Evolutionary conservation across 2,888 invertebrate genomes (phyloP).

Genomic region (Megalurothrips usitatus): DNA sequence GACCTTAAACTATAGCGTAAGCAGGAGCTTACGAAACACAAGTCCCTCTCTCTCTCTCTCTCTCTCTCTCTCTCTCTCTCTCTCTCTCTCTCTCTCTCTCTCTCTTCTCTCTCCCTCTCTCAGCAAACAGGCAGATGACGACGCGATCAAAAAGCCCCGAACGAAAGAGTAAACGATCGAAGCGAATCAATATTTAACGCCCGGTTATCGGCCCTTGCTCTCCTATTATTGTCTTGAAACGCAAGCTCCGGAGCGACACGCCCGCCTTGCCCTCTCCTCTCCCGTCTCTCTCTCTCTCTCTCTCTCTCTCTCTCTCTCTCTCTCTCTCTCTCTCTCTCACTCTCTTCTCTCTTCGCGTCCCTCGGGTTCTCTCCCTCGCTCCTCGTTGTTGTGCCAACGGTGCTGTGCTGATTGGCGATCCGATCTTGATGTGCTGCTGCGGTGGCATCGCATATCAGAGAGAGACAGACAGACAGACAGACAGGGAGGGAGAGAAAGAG

Average conservation of each 20-base stretch:
- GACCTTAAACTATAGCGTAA: slow-evolving; percentile 20
- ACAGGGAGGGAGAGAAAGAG: neutral
- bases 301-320: no score
- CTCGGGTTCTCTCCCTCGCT: no score
- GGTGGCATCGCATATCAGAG: slow-evolving; percentile 1
- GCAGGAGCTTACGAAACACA: neutral
- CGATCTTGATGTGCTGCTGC: slow-evolving; percentile 6
- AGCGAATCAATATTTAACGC: no score
- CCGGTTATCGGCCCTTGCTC: no score
- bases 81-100: slow-evolving; percentile 1
- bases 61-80: slow-evolving; percentile 1
- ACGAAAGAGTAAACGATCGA: no score
- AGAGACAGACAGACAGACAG: neutral
- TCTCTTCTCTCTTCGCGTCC: no score
- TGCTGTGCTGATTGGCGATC: neutral
- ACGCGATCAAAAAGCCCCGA: neutral
- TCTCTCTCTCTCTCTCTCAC: no score
- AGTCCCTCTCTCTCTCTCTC: neutral
- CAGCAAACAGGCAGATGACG: neutral
- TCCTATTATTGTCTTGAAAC: no score
- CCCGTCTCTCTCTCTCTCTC: no score
- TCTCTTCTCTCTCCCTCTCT: neutral
- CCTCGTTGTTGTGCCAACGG: no score
- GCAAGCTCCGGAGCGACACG: no score
- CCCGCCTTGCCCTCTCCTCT: no score